Evolutionary conservation across 2,113 vertebrate species (phyloP), one percentile per base, ranked within the genome.

Genomic region (Atrichornis clamosus): DNA sequence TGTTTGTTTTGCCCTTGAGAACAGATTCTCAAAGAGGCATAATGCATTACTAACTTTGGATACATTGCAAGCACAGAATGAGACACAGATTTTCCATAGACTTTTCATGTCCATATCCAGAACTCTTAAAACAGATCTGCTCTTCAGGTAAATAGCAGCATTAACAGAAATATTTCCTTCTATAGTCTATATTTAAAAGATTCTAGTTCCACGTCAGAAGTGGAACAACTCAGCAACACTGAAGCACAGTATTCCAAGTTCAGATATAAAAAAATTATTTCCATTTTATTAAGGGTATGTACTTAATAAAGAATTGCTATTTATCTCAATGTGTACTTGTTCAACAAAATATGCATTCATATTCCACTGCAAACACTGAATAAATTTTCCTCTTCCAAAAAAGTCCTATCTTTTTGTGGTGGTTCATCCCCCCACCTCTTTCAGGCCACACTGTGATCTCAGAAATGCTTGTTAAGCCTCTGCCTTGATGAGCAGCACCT

Each of bases 331-430:
- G 78, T 56, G 7, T 72, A 63, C 46, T 89, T 91, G 49, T 14
- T 26, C n/a, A 90, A 80, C 80, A 96, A 95, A 97, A 92, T 80
- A 94, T 53, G 41, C 22, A 84, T 81, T 83, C 50, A 62, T 67
- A 55, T 85, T 93, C 35, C 47, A 76, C 37, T 42, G 52, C 41
- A 94, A 97, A 84, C 58, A 86, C 67, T 15, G 15, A 78, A 73
- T 44, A 75, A 6, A 53, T 62, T 93, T 76, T 50, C 60, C 35
- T 19, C 13, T 13, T 39, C 33, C 4, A 30, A 65, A 82, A 79
- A 64, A 33, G 16, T 5, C 19, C 26, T 39, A 33, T 10, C 11
- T 20, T 89, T 63, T n/a, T 24, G 10, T 12, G n/a, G 8, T 41
- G 10, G 23, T 21, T 13, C 24, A 70, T 21, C 16, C 11, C 21